Conservation (phyloP, 2,888 invertebrate species). For the Pachycephus smyrnensis region DNA sequence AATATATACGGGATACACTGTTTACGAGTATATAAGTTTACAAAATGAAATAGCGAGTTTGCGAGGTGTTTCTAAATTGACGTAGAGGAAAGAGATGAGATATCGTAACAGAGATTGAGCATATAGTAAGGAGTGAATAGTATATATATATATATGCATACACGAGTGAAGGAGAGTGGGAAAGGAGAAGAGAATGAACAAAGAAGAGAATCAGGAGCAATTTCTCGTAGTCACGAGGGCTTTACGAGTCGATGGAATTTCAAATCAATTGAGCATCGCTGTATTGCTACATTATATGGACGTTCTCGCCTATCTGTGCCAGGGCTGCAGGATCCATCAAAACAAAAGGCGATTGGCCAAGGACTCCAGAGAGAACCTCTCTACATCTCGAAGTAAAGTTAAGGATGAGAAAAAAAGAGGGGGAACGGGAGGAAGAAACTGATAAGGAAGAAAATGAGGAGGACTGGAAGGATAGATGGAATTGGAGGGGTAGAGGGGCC, state of each 20-base stretch:
- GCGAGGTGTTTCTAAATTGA: no score
- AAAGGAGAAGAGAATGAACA: background rate
- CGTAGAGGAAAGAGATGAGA: no score
- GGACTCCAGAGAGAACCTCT: background rate
- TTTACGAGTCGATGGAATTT: slow-evolving; percentile 2
- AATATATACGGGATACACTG: no score
- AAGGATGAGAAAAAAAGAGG: background rate
- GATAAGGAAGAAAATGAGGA: background rate
- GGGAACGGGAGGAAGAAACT: background rate
- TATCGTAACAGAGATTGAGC: no score
- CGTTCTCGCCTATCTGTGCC: background rate
- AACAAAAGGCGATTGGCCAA: background rate
- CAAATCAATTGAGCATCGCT: slow-evolving; percentile 5
- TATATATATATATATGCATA: no score
- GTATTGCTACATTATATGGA: background rate
- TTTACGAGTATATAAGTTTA: no score
- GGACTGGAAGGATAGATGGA: no score
- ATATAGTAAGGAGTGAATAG: no score
- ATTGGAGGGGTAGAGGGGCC: no score
- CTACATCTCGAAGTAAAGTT: background rate
- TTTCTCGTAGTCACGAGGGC: background rate
- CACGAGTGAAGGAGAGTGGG: no score
- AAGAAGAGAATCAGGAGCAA: background rate
- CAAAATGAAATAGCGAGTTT: no score
- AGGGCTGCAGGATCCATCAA: background rate